Conservation (phyloP, 2,797 vertebrate species). For the Brotula barbata region DNA sequence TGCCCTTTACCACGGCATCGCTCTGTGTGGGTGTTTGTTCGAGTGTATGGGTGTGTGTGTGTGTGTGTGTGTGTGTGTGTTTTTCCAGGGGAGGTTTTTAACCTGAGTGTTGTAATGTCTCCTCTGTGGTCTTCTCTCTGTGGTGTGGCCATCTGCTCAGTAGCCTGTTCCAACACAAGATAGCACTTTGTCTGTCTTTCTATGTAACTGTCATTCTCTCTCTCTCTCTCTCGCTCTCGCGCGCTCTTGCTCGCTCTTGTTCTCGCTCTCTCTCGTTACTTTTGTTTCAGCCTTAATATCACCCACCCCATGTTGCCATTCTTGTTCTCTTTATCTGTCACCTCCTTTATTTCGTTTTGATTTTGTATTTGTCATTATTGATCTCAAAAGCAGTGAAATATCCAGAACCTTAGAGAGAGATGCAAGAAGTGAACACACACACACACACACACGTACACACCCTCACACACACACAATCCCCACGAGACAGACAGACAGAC, state of each 20-base stretch:
- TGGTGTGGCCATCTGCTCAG: conserved; percentile 74
- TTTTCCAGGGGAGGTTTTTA: conserved; percentile 71
- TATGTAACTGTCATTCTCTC: conserved; percentile 31
- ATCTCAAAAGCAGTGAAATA: conserved; percentile 21
- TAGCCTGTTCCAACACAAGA: conserved; percentile 50
- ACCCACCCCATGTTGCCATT: not conserved
- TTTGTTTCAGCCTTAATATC: not conserved
- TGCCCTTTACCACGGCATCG: conserved; percentile 41
- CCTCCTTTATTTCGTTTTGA: not conserved
- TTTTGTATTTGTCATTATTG: conserved; percentile 25
- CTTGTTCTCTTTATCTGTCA: not conserved
- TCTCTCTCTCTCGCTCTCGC: not conserved
- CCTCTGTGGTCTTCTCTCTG: conserved; percentile 69
- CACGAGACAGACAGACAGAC: conserved; percentile 31
- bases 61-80: conserved; percentile 13
- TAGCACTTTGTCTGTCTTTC: conserved; percentile 30
- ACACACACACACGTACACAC: conserved; percentile 21
- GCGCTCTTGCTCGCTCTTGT: conserved; percentile 8
- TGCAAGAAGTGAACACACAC: conserved; percentile 17
- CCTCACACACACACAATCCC: conserved; percentile 23
- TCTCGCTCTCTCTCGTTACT: conserved; percentile 2
- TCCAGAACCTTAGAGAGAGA: not conserved
- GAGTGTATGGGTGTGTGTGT: conserved; percentile 10
- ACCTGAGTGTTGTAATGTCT: conserved; percentile 77
- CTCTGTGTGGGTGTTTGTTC: conserved; percentile 8